Evolutionary conservation across 2,888 invertebrate species (phyloP), one percentile per base, ranked within the genome.

Genomic region (Pristionchus entomophagus): DNA sequence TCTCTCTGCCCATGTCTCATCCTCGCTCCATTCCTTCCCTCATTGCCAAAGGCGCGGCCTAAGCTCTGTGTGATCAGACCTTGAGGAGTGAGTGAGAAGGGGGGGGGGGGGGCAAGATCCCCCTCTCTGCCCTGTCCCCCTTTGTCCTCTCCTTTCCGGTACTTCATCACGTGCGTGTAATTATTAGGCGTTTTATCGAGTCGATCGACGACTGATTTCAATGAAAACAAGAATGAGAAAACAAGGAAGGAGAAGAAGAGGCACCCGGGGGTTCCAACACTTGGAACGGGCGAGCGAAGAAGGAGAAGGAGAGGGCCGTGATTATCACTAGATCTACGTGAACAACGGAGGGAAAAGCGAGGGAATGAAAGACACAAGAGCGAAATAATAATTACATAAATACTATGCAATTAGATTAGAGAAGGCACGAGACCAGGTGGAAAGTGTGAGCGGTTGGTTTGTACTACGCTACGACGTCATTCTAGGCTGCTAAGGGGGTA

Each of bases 161-260:
- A 73, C 41, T 73, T 45, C 41, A 73, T 73, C 41, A 32, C 41
- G 73, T 41, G 73, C 73, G 73, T 73, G 22, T 56, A 73, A 73
- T 73, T 73, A 73, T 73, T 73, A 73, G 73, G 41, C 73, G 73
- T 19, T 73, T 73, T 73, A 73, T 73, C 73, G 73, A 73, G 73
- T 73, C 73, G 73, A 73, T 73, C 41, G 41, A 17, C 22, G 56
- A 35, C 73, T 35, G 73, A 73, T 26, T 65, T 65, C 32, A 32
- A 35, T 32, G 22, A 38, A 62, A 65, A 32, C 29, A 65, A 35
- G 35, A 59, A 19, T 26, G 29, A 59, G 29, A 73, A 45, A 45
- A 45, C n/a, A 26, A 73, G 65, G 38, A 69, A 69, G 19, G 38
- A 69, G 35, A 26, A 26, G n/a, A n/a, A n/a, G n/a, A n/a, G 35